Evolutionary conservation across 2,888 invertebrate species (phyloP), one percentile per base, ranked within the genome.

Genomic region (Criorhina ranunculi): DNA sequence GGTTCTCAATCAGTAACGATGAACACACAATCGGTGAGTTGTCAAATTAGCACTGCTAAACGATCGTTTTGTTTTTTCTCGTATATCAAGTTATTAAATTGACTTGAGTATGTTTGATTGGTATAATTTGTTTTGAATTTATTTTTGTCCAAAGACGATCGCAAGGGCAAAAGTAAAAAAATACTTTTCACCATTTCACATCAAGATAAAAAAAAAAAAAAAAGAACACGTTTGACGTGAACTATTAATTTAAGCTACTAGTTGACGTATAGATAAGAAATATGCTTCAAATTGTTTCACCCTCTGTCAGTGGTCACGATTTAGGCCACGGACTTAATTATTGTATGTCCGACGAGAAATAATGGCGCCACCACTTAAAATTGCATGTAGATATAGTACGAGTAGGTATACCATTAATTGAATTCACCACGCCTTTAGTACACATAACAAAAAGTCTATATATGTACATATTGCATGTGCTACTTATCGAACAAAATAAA

Each of bases 71-170:
- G n/a, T n/a, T n/a, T n/a, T 57, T 70, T 24, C 51, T 33, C 42
- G 55, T 69, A 29, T 37, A 59, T 70, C 59, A 59, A 70, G 35
- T 70, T 49, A 70, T 59, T 59, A 70, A 70, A 70, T 59, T 70
- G 57, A 59, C 57, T 59, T 46, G 70, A 59, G 59, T 70, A 59
- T 53, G 70, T 70, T 44, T 70, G 70, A 59, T 70, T 70, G 70
- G 59, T 15, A 46, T 59, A 70, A 59, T 70, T 59, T 70, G 59
- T 59, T 70, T 59, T 70, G 46, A 70, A 70, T 70, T 59, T 70
- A 37, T 59, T 70, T 59, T 5, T 55, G 17, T n/a, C 6, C 53
- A 42, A 5, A 40, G 29, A 29, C 35, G 24, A 24, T 24, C 24
- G 24, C 8, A 17, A 9, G 9, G 11, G 2, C n/a, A 24, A 17